phyloP scores from a whole-genome alignment of 2,888 invertebrate genomes.

The Nematopogon swammerdamellus region DNA sequence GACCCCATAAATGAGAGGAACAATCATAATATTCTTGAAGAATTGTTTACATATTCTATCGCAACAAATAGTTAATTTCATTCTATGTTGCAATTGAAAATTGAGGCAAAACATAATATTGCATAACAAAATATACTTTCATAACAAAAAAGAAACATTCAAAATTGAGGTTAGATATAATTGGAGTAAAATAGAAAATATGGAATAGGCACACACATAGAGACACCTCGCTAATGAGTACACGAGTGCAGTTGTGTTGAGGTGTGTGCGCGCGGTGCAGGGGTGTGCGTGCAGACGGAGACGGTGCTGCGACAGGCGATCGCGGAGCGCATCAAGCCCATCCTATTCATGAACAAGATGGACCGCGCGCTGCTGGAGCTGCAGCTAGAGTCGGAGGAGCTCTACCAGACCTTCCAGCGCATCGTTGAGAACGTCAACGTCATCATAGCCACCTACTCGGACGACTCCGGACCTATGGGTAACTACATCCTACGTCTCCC shows the following conservation, averaged over 20 bases:
- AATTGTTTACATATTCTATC: too few relatives aligned
- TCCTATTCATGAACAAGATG: slow-evolving; percentile 99
- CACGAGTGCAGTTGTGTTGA: too few relatives aligned
- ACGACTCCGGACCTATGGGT: slow-evolving; percentile 97
- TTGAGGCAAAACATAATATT: too few relatives aligned
- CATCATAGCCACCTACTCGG: slow-evolving; percentile 98
- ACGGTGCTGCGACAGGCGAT: slow-evolving; percentile 99
- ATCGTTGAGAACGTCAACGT: slow-evolving; percentile 99
- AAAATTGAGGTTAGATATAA: too few relatives aligned
- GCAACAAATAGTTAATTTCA: too few relatives aligned
- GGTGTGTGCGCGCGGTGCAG: too few relatives aligned
- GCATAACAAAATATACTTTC: too few relatives aligned
- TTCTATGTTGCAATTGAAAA: too few relatives aligned
- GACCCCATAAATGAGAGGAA: neutral
- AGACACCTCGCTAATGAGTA: too few relatives aligned
- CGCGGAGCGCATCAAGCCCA: slow-evolving; percentile 99
- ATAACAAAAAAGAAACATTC: too few relatives aligned
- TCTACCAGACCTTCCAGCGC: slow-evolving; percentile 99
- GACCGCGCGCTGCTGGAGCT: slow-evolving; percentile 97
- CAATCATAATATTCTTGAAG: neutral
- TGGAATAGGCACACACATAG: too few relatives aligned
- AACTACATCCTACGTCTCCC: slow-evolving; percentile 18
- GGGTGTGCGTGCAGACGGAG: slow-evolving; percentile 99
- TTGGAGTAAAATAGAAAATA: too few relatives aligned
- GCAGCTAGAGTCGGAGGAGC: slow-evolving; percentile 93